Evolutionary conservation across 2,888 invertebrate species (phyloP).

Genomic region (Listrodromus nycthemerus): DNA sequence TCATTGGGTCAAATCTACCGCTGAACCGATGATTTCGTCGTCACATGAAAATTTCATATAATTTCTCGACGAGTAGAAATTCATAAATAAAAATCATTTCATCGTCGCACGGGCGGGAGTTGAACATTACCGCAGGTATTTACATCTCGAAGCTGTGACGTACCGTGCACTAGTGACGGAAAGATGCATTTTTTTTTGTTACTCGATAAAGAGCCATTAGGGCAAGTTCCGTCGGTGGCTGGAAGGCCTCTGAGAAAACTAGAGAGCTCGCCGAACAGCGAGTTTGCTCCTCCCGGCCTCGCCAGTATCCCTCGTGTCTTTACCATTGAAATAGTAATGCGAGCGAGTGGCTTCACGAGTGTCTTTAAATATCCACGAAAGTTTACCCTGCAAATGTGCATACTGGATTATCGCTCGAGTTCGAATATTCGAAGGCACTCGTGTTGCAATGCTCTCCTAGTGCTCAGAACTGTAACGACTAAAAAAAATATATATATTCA

Average conservation of each 20-base stretch:
- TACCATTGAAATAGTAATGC: constrained; percentile 52
- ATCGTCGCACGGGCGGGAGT: not conserved
- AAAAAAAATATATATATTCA: not conserved
- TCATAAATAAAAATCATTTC: no score
- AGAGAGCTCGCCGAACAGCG: constrained; percentile 3
- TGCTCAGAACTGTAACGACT: not conserved
- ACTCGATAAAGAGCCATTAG: constrained; percentile 33
- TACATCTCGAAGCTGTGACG: constrained; percentile 5
- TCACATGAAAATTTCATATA: no score
- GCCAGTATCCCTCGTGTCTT: constrained; percentile 30
- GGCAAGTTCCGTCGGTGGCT: constrained; percentile 19
- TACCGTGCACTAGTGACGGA: not conserved
- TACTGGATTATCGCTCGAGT: constrained; percentile 7
- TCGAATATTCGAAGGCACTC: not conserved
- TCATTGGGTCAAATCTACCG: no score
- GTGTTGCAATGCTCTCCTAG: not conserved
- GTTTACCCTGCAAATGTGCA: not conserved
- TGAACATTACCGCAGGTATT: constrained; percentile 14
- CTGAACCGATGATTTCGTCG: no score
- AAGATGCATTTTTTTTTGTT: constrained; percentile 5
- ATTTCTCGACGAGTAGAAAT: no score
- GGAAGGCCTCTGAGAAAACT: constrained; percentile 14
- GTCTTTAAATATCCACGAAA: constrained; percentile 37
- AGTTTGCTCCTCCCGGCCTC: constrained; percentile 17
- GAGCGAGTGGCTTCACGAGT: constrained; percentile 41